Base-by-base conservation (phyloP, 2,797 vertebrate genomes). In the Malurus leucopterus region DNA sequence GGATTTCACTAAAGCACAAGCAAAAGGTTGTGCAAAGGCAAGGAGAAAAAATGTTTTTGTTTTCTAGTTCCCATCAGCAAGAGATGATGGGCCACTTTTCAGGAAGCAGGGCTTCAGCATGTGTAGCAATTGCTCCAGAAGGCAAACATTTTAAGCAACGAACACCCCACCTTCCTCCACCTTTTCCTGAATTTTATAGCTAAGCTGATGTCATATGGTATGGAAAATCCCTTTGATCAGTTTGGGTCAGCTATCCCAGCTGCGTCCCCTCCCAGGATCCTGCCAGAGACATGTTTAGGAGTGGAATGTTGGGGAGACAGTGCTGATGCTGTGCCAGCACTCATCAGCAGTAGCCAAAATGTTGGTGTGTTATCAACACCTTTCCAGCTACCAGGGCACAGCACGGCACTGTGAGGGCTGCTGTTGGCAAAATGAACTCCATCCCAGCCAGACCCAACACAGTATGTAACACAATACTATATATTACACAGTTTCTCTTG, bases 111-210 rank as follows among this genome's bases (percentile, higher is more conserved):
- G 32, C 46, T 58, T 59, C 19, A 61, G 19, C 47, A 21, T 1
- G 1, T 20, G 8, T n/a, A 61, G 30, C 0, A 0, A 27, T 43
- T 49, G 34, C 61, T 36, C 19, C 4, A 13, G 13, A 54, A 47
- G 8, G 16, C 30, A 67, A 86, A 36, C 11, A 43, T 27, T 67
- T 59, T 21, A 49, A 29, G 61, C 21, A 43, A 29, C 1, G 8
- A 53, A 27, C n/a, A 2, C 11, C 11, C 6, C 13, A 24, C 13
- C 41, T 68, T 43, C 27, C 16, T 29, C 27, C 19, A 24, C 4
- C 9, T 67, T 61, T 43, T 36, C 15, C 21, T 43, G 27, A 19
- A 6, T 36, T 59, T 73, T 49, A 17, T 47, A 41, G 4, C 27
- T 36, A n/a, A 24, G 8, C 4, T 54, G 53, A 36, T 24, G 2